Evolutionary conservation across 2,113 vertebrate genomes (phyloP).

Genomic region (Gavia stellata): DNA sequence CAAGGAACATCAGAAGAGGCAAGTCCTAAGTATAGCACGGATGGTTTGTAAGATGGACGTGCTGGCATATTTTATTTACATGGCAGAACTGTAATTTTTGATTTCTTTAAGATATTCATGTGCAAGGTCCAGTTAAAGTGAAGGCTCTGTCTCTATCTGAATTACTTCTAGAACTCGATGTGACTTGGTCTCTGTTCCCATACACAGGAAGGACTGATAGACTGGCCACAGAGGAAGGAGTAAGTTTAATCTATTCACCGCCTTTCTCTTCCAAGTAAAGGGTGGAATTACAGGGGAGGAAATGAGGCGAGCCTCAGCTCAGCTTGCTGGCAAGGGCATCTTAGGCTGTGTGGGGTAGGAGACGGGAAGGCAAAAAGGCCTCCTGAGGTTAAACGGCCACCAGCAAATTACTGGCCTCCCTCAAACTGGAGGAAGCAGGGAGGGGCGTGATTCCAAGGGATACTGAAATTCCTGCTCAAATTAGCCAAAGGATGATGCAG

Average conservation of each 20-base stretch:
- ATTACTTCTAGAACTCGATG: neutral
- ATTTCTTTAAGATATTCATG: neutral
- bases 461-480: neutral
- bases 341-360: slow-evolving; percentile 13
- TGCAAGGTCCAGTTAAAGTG: neutral
- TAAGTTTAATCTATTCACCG: neutral
- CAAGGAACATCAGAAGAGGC: neutral
- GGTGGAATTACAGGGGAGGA: slow-evolving; percentile 33
- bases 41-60: neutral
- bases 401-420: slow-evolving; percentile 18
- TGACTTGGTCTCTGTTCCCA: neutral
- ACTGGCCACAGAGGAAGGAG: neutral
- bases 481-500: neutral
- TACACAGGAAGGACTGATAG: neutral
- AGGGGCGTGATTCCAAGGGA: neutral
- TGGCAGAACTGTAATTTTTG: neutral
- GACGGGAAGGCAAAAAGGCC: neutral
- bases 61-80: neutral
- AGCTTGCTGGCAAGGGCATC: neutral
- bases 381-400: slow-evolving; percentile 32
- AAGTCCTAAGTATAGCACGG: neutral
- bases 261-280: neutral
- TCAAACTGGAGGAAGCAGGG: neutral
- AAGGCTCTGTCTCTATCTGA: neutral
- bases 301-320: neutral